Evolutionary conservation across 2,888 invertebrate genomes (phyloP).

Genomic region (Boloria selene): DNA sequence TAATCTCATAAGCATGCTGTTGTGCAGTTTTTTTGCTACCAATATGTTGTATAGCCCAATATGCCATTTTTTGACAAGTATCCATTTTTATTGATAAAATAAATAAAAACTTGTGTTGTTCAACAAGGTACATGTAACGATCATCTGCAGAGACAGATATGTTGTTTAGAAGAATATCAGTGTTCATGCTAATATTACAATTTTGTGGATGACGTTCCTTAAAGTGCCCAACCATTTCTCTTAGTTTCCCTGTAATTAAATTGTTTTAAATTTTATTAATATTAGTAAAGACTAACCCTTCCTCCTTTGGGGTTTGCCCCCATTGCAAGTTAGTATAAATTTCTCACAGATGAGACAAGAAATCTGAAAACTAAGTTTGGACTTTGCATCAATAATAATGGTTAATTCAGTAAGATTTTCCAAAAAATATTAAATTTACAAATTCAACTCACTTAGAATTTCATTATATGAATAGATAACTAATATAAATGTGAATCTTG

Average conservation of each 20-base stretch:
- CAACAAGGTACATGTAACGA: constrained; percentile 58
- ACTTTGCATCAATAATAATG: too few species aligned
- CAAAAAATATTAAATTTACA: too few species aligned
- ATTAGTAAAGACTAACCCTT: too few species aligned
- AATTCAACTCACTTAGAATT: too few species aligned
- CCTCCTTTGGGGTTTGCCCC: too few species aligned
- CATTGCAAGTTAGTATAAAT: too few species aligned
- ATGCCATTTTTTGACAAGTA: constrained; percentile 64
- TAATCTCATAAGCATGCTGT: constrained; percentile 68
- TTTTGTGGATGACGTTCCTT: constrained; percentile 62
- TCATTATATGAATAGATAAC: too few species aligned
- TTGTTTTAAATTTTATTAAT: background rate
- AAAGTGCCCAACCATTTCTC: constrained; percentile 66
- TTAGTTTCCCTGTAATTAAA: constrained; percentile 58
- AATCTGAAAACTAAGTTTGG: too few species aligned
- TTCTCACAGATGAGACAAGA: too few species aligned
- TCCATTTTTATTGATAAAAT: constrained; percentile 57
- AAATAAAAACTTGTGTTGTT: constrained; percentile 62
- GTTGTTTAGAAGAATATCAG: constrained; percentile 53
- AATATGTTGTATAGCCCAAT: constrained; percentile 68
- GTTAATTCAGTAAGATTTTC: too few species aligned
- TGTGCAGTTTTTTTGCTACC: constrained; percentile 63
- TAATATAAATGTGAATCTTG: background rate
- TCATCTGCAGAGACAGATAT: constrained; percentile 49
- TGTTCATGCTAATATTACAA: constrained; percentile 56